Evolutionary conservation across 2,888 invertebrate species (phyloP), one percentile per base, ranked within the genome.

Genomic region (Ochropleura leucogaster): DNA sequence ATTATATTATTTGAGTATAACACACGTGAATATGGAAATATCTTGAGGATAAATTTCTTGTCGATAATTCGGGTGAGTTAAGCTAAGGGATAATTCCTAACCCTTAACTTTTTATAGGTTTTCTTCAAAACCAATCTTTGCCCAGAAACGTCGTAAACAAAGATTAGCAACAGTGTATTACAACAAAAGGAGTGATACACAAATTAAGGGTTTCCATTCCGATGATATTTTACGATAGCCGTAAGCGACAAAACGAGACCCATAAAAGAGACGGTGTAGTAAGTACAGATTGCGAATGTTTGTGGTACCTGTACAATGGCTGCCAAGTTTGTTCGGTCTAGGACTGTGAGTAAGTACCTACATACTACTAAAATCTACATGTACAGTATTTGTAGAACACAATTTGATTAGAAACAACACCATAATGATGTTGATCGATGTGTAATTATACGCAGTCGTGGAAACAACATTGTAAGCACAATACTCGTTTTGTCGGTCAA

Each of bases 151-250:
- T 90, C 93, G 93, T 93, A 91, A 86, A 85, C 87, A 77, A 84
- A 92, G 90, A 93, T 94, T 94, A 93, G 90, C 92, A 92, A 95
- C 95, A 92, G 88, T 94, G 95, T 95, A 88, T 85, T 76, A 81
- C 89, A 92, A 94, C 93, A 94, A 94, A 94, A 93, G 92, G 91
- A 92, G 93, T 95, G 94, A 95, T 95, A 94, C 92, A 94, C 94
- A 94, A 95, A 95, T 95, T 95, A 95, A 95, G 93, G 94, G 95
- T 95, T 95, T 93, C 92, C 93, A 92, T 94, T 89, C 92, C 93
- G 93, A 93, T 94, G 91, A 92, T 93, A 92, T 95, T 95, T 95
- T 95, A 95, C 93, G 95, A 94, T 94, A 93, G 92, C 94, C 91
- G 91, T 92, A 91, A 95, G 95, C 94, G 95, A 95, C 95, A 95